Base-by-base conservation (phyloP, 1,140 invertebrate species). In the Apis laboriosa region DNA sequence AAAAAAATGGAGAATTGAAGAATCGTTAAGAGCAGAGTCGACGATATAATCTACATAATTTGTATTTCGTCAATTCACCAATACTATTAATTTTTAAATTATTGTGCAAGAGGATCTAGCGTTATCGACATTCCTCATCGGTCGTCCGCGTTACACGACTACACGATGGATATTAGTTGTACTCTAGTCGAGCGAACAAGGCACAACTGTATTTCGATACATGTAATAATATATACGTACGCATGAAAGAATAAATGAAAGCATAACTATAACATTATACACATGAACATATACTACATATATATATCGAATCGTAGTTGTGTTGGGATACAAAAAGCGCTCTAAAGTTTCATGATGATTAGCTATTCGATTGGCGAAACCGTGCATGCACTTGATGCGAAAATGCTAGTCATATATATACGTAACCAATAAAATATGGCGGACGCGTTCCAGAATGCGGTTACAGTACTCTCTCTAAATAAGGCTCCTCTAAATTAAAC, bases 281-380 rank as follows among this genome's bases (percentile, higher is more conserved):
- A 61, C 28, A 74, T 13, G 28, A 74, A 19, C 28, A 63, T 75
- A 61, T 61, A 80, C 80, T 72, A 84, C 75, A 86, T 74, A 86
- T 78, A 88, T 70, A 85, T 75, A 83, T 72, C 64, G 86, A 85
- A 84, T 84, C 56, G 85, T 89, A 89, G 88, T 86, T 86, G 71
- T 84, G 84, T 86, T 76, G 84, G 72, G 63, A 82, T 73, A 74
- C 64, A 43, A 43, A 24, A 43, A 43, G 83, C 76, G 81, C 77
- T 88, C 80, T 66, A 61, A 76, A 81, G 84, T 81, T 77, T 81
- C 77, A 67, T 87, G 71, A 76, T 86, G 71, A 76, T 86, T 88
- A 87, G 71, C 66, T 84, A 75, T 88, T 85, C 51, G 78, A 83
- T 74, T 74, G 85, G 60, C 71, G 73, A 66, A 66, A 63, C 53